Conservation (phyloP, 2,797 vertebrate genomes). For the Sebastolobus alascanus region DNA sequence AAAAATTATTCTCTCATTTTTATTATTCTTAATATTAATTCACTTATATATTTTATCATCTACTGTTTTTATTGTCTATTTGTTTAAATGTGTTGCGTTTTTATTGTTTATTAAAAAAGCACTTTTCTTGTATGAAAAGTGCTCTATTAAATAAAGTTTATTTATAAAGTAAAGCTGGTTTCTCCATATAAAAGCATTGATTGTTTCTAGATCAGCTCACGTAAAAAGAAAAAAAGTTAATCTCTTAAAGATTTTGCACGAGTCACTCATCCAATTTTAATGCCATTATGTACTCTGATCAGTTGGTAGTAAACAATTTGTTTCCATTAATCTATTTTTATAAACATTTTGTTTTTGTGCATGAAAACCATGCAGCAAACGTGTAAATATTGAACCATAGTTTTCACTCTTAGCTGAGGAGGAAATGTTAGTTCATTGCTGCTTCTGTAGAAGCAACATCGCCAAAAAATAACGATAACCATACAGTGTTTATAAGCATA, state of each 20-base stretch:
- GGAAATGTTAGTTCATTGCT: background rate
- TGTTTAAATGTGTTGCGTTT: too few species aligned
- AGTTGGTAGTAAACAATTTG: background rate
- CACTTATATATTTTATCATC: background rate
- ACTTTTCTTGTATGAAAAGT: background rate
- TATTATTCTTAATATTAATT: background rate
- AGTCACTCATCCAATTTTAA: background rate
- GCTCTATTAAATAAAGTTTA: background rate
- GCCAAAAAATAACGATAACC: background rate
- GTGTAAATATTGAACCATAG: background rate
- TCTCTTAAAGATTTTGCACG: background rate
- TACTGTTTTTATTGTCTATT: background rate
- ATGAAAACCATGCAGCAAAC: background rate
- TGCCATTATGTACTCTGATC: background rate
- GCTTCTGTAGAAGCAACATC: background rate
- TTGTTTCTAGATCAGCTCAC: background rate
- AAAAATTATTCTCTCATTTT: background rate
- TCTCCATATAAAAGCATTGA: background rate
- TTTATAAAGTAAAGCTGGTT: conserved; percentile 21
- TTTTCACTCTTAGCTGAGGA: background rate
- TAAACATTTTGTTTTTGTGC: background rate
- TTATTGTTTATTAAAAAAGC: too few species aligned
- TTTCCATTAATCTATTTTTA: background rate
- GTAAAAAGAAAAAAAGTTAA: too few species aligned
- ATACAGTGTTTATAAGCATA: background rate